Evolutionary conservation across 2,113 vertebrate species (phyloP).

Genomic region (Pontoporia blainvillei): DNA sequence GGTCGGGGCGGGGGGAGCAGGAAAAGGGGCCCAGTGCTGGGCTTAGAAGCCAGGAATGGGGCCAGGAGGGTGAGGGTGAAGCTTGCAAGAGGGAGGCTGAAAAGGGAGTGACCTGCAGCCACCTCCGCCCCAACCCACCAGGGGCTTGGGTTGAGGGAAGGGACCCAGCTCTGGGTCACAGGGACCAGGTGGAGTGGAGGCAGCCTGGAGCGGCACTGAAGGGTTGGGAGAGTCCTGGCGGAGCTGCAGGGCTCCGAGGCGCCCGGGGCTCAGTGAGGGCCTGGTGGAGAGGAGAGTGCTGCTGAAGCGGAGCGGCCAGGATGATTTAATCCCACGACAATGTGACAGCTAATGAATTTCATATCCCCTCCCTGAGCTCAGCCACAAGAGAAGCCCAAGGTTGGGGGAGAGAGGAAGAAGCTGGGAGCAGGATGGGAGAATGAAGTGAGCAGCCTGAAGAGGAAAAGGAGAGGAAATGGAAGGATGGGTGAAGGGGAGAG

Average conservation of each 20-base stretch:
- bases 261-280: neutral
- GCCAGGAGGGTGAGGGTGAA: neutral
- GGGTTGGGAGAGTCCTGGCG: neutral
- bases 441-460: neutral
- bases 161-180: neutral
- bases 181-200: neutral
- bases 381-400: neutral
- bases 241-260: neutral
- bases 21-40: neutral
- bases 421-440: neutral
- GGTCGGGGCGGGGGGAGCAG: neutral
- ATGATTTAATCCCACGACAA: slow-evolving; percentile 54
- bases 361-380: slow-evolving; percentile 53
- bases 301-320: neutral
- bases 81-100: neutral
- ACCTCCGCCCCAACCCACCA: too few species aligned
- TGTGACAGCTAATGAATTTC: slow-evolving; percentile 43
- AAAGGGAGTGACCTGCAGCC: neutral
- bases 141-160: neutral
- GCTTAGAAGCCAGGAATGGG: neutral
- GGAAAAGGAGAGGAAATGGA: rapidly evolving
- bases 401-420: neutral
- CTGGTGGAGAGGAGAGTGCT: neutral
- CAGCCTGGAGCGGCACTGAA: neutral
- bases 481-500: neutral